These are phyloP conservation scores for Hydrophis major DNA, from an alignment of 2,797 vertebrate genomes.

Conservation along the genomic window DNA sequence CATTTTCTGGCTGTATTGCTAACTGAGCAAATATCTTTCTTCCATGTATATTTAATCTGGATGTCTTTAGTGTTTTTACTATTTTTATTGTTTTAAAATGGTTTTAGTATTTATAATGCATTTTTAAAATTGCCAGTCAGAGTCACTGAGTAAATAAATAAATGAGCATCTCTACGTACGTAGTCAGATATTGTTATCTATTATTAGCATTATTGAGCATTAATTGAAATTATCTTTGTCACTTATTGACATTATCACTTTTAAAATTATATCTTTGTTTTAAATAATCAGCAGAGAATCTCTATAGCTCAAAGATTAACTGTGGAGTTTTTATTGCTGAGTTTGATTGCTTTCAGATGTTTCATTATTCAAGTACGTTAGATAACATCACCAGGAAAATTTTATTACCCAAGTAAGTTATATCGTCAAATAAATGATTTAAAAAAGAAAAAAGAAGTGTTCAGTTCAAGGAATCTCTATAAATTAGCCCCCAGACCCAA, in stretches of 20 bases:
- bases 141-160: too few relatives aligned
- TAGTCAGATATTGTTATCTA: neutral
- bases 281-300: neutral
- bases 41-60: too few relatives aligned
- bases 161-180: neutral
- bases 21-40: too few relatives aligned
- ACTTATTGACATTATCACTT: neutral
- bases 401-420: neutral
- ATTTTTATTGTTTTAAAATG: too few relatives aligned
- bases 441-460: neutral
- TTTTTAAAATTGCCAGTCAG: too few relatives aligned
- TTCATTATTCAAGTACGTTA: neutral
- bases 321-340: neutral
- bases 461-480: neutral
- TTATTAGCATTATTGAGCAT: neutral
- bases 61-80: too few relatives aligned
- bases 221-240: neutral
- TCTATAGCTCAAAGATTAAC: neutral
- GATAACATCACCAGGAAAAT: neutral
- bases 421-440: neutral
- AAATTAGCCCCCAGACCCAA: neutral
- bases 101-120: too few relatives aligned
- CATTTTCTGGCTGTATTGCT: too few relatives aligned
- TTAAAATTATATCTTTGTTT: neutral
- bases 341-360: neutral